These are phyloP conservation scores for Stylophora pistillata DNA, from an alignment of 64 coral and sea anemone species.

Conservation along the genomic window DNA sequence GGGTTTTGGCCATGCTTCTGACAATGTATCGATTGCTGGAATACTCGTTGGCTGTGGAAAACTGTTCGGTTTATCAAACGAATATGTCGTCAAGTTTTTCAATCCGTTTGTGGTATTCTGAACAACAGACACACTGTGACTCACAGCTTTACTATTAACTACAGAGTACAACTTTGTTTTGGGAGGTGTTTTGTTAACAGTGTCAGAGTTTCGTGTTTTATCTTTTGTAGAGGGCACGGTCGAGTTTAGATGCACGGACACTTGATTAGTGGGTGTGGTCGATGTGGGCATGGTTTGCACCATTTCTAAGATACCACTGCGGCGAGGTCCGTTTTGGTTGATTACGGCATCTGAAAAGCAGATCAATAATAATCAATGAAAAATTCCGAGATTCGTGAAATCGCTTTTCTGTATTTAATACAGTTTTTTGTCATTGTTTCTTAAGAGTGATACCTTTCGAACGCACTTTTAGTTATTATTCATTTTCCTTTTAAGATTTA, in stretches of 20 bases:
- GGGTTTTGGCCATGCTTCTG: constrained; percentile 37
- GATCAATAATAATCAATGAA: background rate
- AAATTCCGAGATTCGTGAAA: background rate
- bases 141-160: background rate
- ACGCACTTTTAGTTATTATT: too few species aligned
- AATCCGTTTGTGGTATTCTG: background rate
- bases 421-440: background rate
- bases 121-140: background rate
- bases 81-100: constrained; percentile 12
- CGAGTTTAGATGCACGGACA: background rate
- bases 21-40: constrained; percentile 50
- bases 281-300: constrained; percentile 9
- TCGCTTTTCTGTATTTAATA: background rate
- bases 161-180: background rate
- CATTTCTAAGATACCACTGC: constrained; percentile 22
- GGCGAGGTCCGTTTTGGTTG: background rate
- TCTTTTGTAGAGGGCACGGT: background rate
- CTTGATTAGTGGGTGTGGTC: background rate
- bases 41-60: constrained; percentile 57
- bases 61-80: constrained; percentile 34
- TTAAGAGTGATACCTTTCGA: background rate
- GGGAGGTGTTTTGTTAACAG: background rate
- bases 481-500: too few species aligned
- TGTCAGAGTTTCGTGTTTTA: background rate
- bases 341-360: background rate